These are phyloP conservation scores for Liasis olivaceus DNA, from an alignment of 2,797 vertebrate genomes.

Conservation along the genomic window DNA sequence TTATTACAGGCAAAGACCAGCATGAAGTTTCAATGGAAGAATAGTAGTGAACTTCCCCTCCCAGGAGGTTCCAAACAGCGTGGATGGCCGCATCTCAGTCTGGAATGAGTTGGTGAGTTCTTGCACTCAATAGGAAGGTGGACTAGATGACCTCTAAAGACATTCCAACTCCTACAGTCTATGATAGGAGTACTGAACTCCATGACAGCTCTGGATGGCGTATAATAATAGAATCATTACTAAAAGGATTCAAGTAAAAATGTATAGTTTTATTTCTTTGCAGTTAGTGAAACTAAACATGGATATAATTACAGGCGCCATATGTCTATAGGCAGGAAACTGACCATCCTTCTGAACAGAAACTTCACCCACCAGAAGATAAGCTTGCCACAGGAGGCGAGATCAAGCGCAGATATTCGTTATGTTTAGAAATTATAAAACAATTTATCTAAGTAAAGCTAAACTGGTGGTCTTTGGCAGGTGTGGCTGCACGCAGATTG, in stretches of 20 bases:
- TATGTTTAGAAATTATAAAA: conserved; percentile 12
- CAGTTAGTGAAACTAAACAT: conserved; percentile 30
- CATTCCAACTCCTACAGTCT: too few relatives aligned
- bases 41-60: too few relatives aligned
- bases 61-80: too few relatives aligned
- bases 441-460: conserved; percentile 37
- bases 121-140: too few relatives aligned
- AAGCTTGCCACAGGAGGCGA: conserved; percentile 50
- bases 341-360: conserved; percentile 51
- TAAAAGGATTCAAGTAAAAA: not conserved
- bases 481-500: conserved; percentile 59
- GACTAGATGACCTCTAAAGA: too few relatives aligned
- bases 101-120: too few relatives aligned
- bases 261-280: not conserved
- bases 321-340: conserved; percentile 48
- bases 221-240: not conserved
- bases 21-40: too few relatives aligned
- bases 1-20: too few relatives aligned
- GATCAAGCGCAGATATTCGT: conserved; percentile 29
- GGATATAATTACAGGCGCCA: conserved; percentile 56
- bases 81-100: too few relatives aligned
- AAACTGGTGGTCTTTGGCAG: conserved; percentile 50
- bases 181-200: not conserved
- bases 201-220: not conserved
- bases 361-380: conserved; percentile 23